Evolutionary conservation across 2,797 vertebrate species (phyloP).

Genomic region (Scomberomorus guttatus): DNA sequence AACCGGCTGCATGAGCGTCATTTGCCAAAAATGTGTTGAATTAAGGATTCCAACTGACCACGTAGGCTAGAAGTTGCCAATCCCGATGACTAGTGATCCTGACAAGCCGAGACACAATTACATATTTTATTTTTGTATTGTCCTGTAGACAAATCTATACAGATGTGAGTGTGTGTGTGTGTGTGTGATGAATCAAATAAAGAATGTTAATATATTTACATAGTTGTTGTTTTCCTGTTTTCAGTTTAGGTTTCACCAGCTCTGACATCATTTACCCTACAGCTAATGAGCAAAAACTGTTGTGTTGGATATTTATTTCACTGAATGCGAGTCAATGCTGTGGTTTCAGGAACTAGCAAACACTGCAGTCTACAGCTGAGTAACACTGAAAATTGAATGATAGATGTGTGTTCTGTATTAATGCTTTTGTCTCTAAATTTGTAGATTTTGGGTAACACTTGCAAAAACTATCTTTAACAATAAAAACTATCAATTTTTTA

Average conservation of each 20-base stretch:
- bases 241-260: too few species aligned
- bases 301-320: not conserved
- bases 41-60: not conserved
- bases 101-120: not conserved
- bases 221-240: not conserved
- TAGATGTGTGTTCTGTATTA: not conserved
- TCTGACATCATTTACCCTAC: not conserved
- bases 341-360: not conserved
- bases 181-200: constrained; percentile 66
- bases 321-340: not conserved
- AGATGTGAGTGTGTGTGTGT: constrained; percentile 13
- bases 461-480: too few species aligned
- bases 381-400: too few species aligned
- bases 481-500: too few species aligned
- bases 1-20: not conserved
- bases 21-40: constrained; percentile 52
- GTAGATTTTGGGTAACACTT: too few species aligned
- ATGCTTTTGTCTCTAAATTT: not conserved
- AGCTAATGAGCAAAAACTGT: not conserved
- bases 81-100: not conserved
- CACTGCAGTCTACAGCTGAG: too few species aligned
- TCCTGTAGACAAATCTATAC: constrained; percentile 32
- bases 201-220: constrained; percentile 68
- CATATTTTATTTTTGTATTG: constrained; percentile 72
- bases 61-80: constrained; percentile 12